Evolutionary conservation across 2,113 vertebrate genomes (phyloP).

Genomic region (Toxotes chatareus): DNA sequence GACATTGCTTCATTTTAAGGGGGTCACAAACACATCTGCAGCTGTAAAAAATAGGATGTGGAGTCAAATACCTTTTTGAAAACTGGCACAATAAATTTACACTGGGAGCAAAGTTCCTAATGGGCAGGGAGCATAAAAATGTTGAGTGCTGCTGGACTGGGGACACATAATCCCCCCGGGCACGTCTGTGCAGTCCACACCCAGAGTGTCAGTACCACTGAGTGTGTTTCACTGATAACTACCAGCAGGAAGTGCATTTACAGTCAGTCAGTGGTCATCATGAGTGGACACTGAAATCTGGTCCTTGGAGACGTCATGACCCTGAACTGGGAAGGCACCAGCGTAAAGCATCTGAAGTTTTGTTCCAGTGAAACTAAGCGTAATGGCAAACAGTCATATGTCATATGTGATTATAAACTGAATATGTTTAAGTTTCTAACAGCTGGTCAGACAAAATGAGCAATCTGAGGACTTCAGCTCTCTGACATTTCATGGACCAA

Average conservation of each 20-base stretch:
- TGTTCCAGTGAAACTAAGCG: no score
- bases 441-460: no score
- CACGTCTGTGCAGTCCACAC: conserved; percentile 40
- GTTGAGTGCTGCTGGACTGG: neutral
- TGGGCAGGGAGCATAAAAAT: neutral
- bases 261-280: neutral
- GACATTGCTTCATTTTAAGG: neutral
- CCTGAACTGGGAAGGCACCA: neutral
- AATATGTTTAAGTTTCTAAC: no score
- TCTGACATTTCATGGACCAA: no score
- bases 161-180: conserved; percentile 23
- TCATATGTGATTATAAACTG: no score
- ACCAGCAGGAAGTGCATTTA: neutral
- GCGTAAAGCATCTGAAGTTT: neutral
- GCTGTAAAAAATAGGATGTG: neutral
- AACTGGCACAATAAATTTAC: neutral
- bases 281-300: neutral
- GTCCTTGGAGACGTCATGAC: neutral
- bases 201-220: conserved; percentile 22
- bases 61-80: neutral
- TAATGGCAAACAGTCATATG: no score
- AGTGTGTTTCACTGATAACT: neutral
- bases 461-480: no score
- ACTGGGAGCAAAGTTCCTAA: neutral
- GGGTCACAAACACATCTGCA: neutral